Evolutionary conservation across 2,113 vertebrate species (phyloP), one percentile per base, ranked within the genome.

Genomic region (Ciconia stormi): DNA sequence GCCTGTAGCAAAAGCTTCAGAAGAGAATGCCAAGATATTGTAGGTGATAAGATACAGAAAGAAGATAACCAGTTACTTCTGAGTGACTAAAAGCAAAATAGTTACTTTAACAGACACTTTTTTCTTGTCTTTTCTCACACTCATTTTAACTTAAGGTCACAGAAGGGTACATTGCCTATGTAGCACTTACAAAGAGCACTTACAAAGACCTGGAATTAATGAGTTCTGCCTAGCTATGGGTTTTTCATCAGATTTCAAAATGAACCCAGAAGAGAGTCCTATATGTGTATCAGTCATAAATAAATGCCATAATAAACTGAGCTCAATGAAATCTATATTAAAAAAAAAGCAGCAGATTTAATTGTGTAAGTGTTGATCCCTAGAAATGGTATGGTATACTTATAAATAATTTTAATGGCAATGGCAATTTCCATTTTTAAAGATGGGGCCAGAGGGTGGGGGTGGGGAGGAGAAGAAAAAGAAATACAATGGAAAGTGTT

Each of bases 401-500:
- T 86, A 63, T 59, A 78, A 77, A 88, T 89, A 94, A 91, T 93
- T 93, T 94, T 90, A 95, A 93, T 73, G 85, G 73, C 59, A 92
- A 83, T 69, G 36, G 34, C 61, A 77, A 92, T 95, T 96, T 96
- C 89, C 38, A 94, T 90, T 96, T 96, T 94, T 92, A 96, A 95
- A 96, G 71, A 90, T 42, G 58, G 23, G 66, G 30, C 53, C n/a
- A 72, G 56, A 82, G 42, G 10, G 17, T 70, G 71, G 61, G 95
- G 49, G 58, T 52, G 56, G 73, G 80, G 86, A 90, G 10, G 4
- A 79, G 76, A 92, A 95, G 71, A 97, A 94, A 96, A 95, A 73
- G 73, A 85, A 95, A 79, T 91, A 97, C 97, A 95, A 96, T 87
- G 71, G 63, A 58, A 52, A 94, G 80, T 95, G 74, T 96, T 97